Evolutionary conservation across 2,797 vertebrate genomes (phyloP), one percentile per base, ranked within the genome.

Genomic region (Pagetopsis macropterus): DNA sequence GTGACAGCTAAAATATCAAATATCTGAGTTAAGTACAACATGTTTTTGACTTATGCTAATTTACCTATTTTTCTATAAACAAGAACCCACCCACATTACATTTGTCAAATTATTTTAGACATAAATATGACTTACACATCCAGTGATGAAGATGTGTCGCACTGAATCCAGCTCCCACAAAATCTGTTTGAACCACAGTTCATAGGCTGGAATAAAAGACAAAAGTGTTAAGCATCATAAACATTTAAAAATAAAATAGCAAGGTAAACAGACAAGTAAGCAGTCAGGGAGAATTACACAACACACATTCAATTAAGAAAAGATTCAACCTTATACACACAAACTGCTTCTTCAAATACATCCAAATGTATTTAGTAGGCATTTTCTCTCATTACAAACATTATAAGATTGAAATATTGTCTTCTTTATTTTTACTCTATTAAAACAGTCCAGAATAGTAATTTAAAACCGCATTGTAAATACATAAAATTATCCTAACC

Each of bases 101-200:
- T 50, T 50, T 57, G 21, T 12, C n/a, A 59, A 2, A 49, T 37
- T 45, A 10, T 41, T 48, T 55, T 16, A 10, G 2, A 3, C 10
- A 64, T 45, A 3, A 50, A 56, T 27, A 21, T 15, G 19, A 97
- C 97, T 98, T 90, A 99, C 98, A 0, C 96, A 95, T 72, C 96
- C 96, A 43, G 96, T 96, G 85, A 95, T 95, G 90, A 99, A 99
- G 89, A 99, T 96, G 63, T 93, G 94, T 57, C 97, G 91, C 74
- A 99, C 96, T 31, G 97, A 99, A 90, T 99, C 97, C 50, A 99
- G 85, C 92, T 99, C 97, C 95, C 96, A 99, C 48, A 99, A 90
- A 83, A 99, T 97, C 90, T 99, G 97, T 84, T 98, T 99, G 91
- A 99, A 98, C 97, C 97, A 99, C 60, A 99, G 95, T 86, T 99